Base-by-base conservation (phyloP, 2,888 invertebrate species). In the Eumerus sabulonum region DNA sequence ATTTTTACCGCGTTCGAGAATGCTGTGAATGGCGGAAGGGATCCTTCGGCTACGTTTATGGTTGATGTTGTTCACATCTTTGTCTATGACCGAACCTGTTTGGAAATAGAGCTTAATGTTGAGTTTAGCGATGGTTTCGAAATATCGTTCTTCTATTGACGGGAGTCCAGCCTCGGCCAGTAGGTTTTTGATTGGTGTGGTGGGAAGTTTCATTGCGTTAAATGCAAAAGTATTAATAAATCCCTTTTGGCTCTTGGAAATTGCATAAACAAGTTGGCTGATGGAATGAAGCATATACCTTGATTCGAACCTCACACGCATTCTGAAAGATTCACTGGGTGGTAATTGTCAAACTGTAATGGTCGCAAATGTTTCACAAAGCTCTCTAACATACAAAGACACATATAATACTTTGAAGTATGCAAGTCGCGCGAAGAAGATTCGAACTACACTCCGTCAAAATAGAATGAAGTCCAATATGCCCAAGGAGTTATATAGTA, bases 181-280 rank as follows among this genome's bases (percentile, higher is more conserved):
- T n/a, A n/a, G n/a, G n/a, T n/a, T n/a, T n/a, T n/a, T 98, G 94
- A 97, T 98, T 53, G 98, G 98, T 90, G 89, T 98, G 83, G 98
- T 98, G 0, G 98, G 98, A 1, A 97, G 97, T 60, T 98, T 98
- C 87, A 90, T 97, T 45, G 98, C 96, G 0, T 94, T 96, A 0
- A 96, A 94, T 12, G 97, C 97, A 0, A 97, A 2, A 97, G 96
- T 85, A 98, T 98, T 73, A 98, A 98, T 90, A 94, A 94, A 84
- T 97, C 97, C 4, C 90, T 98, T 0, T 88, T 98, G 35, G 96
- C 98, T 0, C 90, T 98, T 0, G 97, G 97, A 40, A 95, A 94
- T 87, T 96, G 96, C 84, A 97, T 97, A 54, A 96, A 96, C 85
- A 95, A 93, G 85, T 90, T 97, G 7, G 96, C 96, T 1, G 96